Evolutionary conservation across 2,113 vertebrate species (phyloP).

Genomic region (Theropithecus gelada): DNA sequence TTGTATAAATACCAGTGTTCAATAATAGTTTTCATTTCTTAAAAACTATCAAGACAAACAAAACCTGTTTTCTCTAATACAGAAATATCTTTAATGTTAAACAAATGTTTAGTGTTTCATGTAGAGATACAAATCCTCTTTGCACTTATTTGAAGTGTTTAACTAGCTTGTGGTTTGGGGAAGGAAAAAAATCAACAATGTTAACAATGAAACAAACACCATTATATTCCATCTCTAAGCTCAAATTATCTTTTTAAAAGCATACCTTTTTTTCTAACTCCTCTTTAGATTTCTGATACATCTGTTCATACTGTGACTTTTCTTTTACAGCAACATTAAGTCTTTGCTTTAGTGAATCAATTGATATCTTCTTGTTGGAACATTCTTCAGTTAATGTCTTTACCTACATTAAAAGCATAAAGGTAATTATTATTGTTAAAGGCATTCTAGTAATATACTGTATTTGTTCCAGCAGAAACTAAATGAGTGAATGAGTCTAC

Average conservation of each 20-base stretch:
- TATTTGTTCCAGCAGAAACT: conserved; percentile 47
- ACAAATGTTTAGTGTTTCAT: conserved; percentile 20
- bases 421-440: conserved; percentile 22
- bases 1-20: not conserved
- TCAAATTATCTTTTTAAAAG: not conserved
- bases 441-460: not conserved
- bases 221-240: not conserved
- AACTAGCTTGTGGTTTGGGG: not conserved
- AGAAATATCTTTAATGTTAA: not conserved
- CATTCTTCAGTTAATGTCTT: conserved; percentile 91
- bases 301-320: conserved; percentile 88
- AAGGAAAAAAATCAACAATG: not conserved
- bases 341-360: conserved; percentile 92
- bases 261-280: conserved; percentile 92
- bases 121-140: not conserved
- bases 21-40: conserved; percentile 8
- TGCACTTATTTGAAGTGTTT: not conserved
- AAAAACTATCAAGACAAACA: not conserved
- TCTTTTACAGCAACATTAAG: conserved; percentile 88
- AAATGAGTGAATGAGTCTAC: conserved; percentile 35
- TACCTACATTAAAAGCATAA: conserved; percentile 83
- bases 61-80: not conserved
- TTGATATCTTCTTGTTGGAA: conserved; percentile 89
- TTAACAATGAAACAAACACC: not conserved
- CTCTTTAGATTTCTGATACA: conserved; percentile 88